Evolutionary conservation across 2,888 invertebrate genomes (phyloP).

Genomic region (Spilosoma lubricipeda): DNA sequence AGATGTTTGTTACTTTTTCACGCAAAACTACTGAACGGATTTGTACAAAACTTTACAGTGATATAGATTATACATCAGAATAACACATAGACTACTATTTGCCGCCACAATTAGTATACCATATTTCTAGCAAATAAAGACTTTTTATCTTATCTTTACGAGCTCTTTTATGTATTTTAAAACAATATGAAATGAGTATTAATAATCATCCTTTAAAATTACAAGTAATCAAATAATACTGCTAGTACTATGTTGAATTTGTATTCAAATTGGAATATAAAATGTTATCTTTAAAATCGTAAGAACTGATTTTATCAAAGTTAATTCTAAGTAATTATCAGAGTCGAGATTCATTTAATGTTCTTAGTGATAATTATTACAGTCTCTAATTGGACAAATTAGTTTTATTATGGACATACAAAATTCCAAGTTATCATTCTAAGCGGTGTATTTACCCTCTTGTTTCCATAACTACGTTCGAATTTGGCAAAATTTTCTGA

Average conservation of each 20-base stretch:
- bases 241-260: not conserved
- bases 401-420: slow-evolving; percentile 32
- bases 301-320: slow-evolving; percentile 28
- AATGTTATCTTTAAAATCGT: not conserved
- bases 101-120: too few relatives aligned
- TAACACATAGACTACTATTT: too few relatives aligned
- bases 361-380: slow-evolving; percentile 40
- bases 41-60: too few relatives aligned
- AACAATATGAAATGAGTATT: too few relatives aligned
- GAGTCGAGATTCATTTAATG: slow-evolving; percentile 32
- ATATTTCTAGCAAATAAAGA: too few relatives aligned
- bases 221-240: not conserved
- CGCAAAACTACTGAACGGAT: too few relatives aligned
- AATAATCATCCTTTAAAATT: not conserved
- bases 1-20: too few relatives aligned
- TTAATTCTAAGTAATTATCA: slow-evolving; percentile 43
- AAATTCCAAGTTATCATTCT: not conserved
- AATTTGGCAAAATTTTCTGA: not conserved
- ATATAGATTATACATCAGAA: too few relatives aligned
- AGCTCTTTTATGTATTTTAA: too few relatives aligned
- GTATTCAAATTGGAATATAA: not conserved
- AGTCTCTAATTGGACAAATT: slow-evolving; percentile 35
- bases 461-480: not conserved
- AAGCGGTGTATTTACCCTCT: slow-evolving; percentile 1
- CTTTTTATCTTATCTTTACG: too few relatives aligned